Percentiles rank a stretch among this genome's conserved stretches.
Evolutionary conservation across 2,888 invertebrate species (phyloP).

Genomic region (Volucella bombylans): DNA sequence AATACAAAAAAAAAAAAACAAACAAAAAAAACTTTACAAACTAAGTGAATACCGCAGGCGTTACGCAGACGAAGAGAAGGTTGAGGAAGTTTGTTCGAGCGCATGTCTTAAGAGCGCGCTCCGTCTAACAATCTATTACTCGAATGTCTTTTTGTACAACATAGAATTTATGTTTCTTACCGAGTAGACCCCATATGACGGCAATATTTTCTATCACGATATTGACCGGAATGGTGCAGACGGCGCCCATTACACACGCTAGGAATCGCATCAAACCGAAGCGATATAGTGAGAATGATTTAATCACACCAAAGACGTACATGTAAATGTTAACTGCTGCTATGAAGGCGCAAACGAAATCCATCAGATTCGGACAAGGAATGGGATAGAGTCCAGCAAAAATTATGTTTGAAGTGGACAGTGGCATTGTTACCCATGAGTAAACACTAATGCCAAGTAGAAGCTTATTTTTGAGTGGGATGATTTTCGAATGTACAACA

Average conservation of each 20-base stretch:
- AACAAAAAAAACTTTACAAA: conserved; percentile 66
- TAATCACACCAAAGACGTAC: conserved; percentile 98
- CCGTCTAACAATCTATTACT: conserved; percentile 83
- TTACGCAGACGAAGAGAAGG: conserved; percentile 46
- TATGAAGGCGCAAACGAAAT: conserved; percentile 94
- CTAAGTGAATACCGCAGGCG: conserved; percentile 74
- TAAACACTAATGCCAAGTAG: conserved; percentile 94
- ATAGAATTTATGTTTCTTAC: conserved; percentile 98
- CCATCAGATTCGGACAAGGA: conserved; percentile 91
- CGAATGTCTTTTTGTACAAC: conserved; percentile 96
- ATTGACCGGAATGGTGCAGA: conserved; percentile 96
- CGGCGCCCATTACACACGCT: conserved; percentile 91
- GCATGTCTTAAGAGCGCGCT: not conserved
- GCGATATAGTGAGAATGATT: conserved; percentile 95
- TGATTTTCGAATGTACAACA: conserved; percentile 92
- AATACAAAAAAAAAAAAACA: conserved; percentile 26
- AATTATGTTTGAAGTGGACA: conserved; percentile 94
- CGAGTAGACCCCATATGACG: conserved; percentile 96
- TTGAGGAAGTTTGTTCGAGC: conserved; percentile 10
- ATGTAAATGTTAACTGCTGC: conserved; percentile 97
- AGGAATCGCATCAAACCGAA: conserved; percentile 91
- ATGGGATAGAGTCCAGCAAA: conserved; percentile 93
- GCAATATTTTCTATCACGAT: conserved; percentile 96
- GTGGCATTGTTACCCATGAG: conserved; percentile 97
- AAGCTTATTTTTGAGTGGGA: conserved; percentile 90